These are phyloP conservation scores for Megalurothrips usitatus DNA, from an alignment of 2,888 invertebrate genomes.

Conservation along the genomic window DNA sequence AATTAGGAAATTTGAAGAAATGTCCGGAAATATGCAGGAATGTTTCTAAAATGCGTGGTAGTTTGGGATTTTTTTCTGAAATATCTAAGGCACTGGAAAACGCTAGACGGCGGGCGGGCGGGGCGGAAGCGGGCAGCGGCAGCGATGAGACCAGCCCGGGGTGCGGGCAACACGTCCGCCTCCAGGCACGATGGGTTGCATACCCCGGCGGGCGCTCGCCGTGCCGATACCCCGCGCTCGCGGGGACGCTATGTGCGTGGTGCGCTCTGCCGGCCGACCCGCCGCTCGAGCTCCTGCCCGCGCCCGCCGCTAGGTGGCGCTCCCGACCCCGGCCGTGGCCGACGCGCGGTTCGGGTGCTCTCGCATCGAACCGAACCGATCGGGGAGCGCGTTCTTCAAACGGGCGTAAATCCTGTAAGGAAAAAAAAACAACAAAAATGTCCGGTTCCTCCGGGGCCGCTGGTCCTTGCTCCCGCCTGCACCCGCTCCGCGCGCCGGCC, in stretches of 20 bases:
- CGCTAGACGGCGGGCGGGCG: no score
- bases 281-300: neutral
- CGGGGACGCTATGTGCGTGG: neutral
- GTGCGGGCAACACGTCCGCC: neutral
- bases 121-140: no score
- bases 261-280: neutral
- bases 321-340: neutral
- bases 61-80: no score
- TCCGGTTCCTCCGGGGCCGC: no score
- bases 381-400: neutral
- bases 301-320: neutral
- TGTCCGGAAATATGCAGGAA: no score
- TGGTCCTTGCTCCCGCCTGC: no score
- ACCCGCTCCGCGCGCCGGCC: no score
- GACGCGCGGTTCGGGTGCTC: no score
- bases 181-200: neutral
- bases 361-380: neutral
- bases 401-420: neutral
- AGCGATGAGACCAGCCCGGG: neutral
- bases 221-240: neutral
- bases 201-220: neutral
- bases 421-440: no score
- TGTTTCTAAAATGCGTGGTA: no score
- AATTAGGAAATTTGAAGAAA: no score
- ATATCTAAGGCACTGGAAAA: no score